phyloP scores from a whole-genome alignment of 2,113 vertebrate species.

The Hippocampus comes region DNA sequence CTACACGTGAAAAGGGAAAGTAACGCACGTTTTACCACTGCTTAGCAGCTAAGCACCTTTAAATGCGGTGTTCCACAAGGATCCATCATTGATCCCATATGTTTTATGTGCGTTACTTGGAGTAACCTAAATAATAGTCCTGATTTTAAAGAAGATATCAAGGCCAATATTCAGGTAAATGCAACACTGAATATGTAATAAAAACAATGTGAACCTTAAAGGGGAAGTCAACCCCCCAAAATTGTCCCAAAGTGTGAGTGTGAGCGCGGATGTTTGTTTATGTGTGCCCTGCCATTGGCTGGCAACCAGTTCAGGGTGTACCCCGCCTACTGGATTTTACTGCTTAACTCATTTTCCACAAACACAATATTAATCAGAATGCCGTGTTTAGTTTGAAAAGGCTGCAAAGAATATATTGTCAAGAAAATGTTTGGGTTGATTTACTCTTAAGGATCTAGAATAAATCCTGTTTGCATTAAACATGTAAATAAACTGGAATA shows the following conservation, averaged over 20 bases:
- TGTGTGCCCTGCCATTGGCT: too few species aligned
- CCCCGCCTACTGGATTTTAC: too few species aligned
- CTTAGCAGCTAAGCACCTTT: background rate
- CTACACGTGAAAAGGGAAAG: conserved; percentile 27
- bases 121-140: background rate
- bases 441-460: background rate
- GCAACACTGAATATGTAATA: background rate
- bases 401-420: too few species aligned
- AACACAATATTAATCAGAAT: too few species aligned
- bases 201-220: background rate
- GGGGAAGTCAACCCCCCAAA: too few species aligned
- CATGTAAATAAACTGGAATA: background rate
- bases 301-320: too few species aligned
- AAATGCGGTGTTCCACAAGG: background rate
- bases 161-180: background rate
- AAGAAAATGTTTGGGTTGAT: background rate
- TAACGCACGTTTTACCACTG: background rate
- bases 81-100: background rate
- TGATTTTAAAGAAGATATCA: background rate
- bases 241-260: too few species aligned
- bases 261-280: too few species aligned
- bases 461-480: background rate
- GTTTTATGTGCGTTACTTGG: background rate
- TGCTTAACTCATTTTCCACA: too few species aligned
- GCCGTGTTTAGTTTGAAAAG: too few species aligned